Evolutionary conservation across 2,113 vertebrate species (phyloP).

Genomic region (Zingel zingel): DNA sequence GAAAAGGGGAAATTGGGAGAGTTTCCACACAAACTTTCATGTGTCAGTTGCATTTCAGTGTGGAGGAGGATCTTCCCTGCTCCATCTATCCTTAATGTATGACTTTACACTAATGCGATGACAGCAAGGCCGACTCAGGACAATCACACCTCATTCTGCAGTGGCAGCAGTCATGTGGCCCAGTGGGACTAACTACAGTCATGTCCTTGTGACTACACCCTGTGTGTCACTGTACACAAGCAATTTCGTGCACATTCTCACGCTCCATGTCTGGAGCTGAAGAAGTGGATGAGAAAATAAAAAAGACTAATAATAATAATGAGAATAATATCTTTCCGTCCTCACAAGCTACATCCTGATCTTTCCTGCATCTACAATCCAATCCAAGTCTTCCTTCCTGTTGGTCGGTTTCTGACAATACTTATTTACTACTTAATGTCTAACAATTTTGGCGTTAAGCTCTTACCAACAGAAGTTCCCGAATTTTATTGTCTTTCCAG

Average conservation of each 20-base stretch:
- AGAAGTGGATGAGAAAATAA: background rate
- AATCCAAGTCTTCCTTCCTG: background rate
- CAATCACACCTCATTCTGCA: constrained; percentile 12
- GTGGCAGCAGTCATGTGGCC: constrained; percentile 19
- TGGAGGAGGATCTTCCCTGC: background rate
- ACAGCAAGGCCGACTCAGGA: background rate
- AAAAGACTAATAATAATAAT: background rate
- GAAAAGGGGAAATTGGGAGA: constrained; percentile 3
- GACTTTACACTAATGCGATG: constrained; percentile 21
- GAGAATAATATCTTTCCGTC: background rate
- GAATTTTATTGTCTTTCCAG: too few species aligned
- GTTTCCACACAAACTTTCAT: constrained; percentile 24
- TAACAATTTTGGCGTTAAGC: too few species aligned
- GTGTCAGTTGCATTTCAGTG: background rate
- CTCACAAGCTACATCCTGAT: background rate
- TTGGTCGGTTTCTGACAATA: background rate
- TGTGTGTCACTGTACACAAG: constrained; percentile 5
- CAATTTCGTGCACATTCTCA: constrained; percentile 20
- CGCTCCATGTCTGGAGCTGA: background rate
- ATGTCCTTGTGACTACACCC: constrained; percentile 16
- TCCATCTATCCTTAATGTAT: background rate
- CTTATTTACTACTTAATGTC: background rate
- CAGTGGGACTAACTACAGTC: constrained; percentile 33
- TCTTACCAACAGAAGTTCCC: too few species aligned
- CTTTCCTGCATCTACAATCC: background rate